Conservation (phyloP, 2,888 invertebrate genomes). For the Oasisia sp. region DNA sequence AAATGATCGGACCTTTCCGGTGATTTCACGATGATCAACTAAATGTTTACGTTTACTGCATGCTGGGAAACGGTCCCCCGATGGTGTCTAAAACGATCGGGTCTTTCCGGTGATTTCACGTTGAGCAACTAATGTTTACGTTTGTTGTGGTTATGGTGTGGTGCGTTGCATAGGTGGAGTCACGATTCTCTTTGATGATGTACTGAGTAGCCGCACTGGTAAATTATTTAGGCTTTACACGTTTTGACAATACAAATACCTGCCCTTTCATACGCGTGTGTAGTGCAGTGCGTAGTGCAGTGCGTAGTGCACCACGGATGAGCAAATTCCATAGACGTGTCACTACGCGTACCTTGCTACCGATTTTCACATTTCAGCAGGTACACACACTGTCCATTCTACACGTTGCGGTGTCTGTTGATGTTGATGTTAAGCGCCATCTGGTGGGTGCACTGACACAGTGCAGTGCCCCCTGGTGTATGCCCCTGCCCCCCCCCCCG, state of each 20-base stretch:
- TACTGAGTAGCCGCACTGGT: background rate
- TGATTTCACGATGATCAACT: background rate
- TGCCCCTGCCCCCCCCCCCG: background rate
- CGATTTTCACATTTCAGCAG: background rate
- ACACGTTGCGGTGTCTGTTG: background rate
- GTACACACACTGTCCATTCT: background rate
- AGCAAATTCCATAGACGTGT: no score
- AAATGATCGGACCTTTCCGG: background rate
- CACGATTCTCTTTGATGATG: background rate
- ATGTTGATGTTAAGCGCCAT: background rate
- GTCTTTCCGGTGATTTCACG: background rate
- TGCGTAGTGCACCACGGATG: no score
- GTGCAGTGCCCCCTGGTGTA: background rate
- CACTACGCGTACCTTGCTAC: no score
- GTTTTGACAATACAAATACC: no score
- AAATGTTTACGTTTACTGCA: background rate
- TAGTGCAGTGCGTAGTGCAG: no score
- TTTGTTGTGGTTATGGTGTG: background rate
- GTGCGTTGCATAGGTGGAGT: background rate
- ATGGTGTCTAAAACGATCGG: background rate
- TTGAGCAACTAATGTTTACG: background rate
- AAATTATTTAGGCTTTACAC: background rate
- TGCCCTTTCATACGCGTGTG: no score
- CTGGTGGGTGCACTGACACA: background rate
- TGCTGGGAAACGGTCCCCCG: background rate